Conservation (phyloP, 2,888 invertebrate genomes). For the Dynastes maya region DNA sequence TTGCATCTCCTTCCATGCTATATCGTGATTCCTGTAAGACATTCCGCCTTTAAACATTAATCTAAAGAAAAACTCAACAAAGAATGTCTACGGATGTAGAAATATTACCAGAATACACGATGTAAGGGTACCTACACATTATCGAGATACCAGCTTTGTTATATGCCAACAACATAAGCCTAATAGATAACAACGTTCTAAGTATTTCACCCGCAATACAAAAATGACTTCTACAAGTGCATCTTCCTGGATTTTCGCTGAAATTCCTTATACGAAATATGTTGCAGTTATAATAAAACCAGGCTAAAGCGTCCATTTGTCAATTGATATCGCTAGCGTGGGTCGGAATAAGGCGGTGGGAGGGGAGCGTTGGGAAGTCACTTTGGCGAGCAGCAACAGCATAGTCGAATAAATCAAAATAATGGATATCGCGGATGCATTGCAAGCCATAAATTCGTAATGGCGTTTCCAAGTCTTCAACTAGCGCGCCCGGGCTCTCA, state of each 20-base stretch:
- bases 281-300: neutral
- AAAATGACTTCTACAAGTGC: too few relatives aligned
- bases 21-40: neutral
- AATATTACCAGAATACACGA: too few relatives aligned
- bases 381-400: slow-evolving; percentile 1
- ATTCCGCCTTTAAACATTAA: neutral
- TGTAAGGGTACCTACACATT: too few relatives aligned
- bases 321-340: slow-evolving; percentile 22
- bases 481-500: neutral
- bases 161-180: too few relatives aligned
- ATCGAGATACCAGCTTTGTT: too few relatives aligned
- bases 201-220: too few relatives aligned
- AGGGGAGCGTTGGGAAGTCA: neutral
- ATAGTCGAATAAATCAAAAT: slow-evolving; percentile 36
- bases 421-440: slow-evolving; percentile 30
- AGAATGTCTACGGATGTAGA: neutral
- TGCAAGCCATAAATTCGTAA: slow-evolving; percentile 27
- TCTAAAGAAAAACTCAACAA: slow-evolving; percentile 3
- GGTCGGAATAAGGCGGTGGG: neutral
- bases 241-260: too few relatives aligned
- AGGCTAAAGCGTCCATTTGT: slow-evolving; percentile 36
- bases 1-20: neutral
- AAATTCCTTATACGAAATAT: too few relatives aligned
- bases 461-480: slow-evolving; percentile 22
- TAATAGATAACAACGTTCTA: too few relatives aligned